phyloP scores from a whole-genome alignment of 2,888 invertebrate genomes.

The Tethea ocularis region DNA sequence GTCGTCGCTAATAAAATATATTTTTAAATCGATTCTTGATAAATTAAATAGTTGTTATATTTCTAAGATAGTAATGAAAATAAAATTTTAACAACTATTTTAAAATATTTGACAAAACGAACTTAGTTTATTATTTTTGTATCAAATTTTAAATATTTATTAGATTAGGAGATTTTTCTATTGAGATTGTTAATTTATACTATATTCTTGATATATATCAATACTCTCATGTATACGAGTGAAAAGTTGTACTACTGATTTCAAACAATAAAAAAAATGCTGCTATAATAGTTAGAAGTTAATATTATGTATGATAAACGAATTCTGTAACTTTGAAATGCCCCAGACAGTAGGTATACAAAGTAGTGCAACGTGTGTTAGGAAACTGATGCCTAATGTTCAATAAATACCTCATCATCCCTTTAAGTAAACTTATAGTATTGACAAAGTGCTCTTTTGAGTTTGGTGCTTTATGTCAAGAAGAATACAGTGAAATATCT shows the following conservation, averaged over 20 bases:
- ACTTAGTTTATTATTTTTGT: background rate
- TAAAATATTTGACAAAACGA: background rate
- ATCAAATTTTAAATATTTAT: background rate
- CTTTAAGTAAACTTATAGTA: constrained; percentile 10
- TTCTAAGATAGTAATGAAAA: background rate
- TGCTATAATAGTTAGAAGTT: background rate
- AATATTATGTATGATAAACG: background rate
- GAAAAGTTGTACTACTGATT: constrained; percentile 1
- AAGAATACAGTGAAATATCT: constrained; percentile 26
- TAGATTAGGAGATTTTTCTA: background rate
- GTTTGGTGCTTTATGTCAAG: constrained; percentile 34
- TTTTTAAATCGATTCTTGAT: constrained; percentile 25
- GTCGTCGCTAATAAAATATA: constrained; percentile 61
- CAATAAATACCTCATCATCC: constrained; percentile 29
- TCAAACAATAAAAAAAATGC: background rate
- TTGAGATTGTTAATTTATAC: constrained; percentile 5
- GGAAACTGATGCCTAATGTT: constrained; percentile 19
- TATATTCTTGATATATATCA: constrained; percentile 4
- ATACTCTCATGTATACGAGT: background rate
- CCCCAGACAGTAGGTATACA: background rate
- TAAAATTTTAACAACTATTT: background rate
- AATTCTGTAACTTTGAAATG: background rate
- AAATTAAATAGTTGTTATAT: background rate
- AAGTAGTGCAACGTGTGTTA: background rate
- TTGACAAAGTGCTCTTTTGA: constrained; percentile 25